Conservation (phyloP, 2,888 invertebrate species). For the Tenthredo mesomela region DNA sequence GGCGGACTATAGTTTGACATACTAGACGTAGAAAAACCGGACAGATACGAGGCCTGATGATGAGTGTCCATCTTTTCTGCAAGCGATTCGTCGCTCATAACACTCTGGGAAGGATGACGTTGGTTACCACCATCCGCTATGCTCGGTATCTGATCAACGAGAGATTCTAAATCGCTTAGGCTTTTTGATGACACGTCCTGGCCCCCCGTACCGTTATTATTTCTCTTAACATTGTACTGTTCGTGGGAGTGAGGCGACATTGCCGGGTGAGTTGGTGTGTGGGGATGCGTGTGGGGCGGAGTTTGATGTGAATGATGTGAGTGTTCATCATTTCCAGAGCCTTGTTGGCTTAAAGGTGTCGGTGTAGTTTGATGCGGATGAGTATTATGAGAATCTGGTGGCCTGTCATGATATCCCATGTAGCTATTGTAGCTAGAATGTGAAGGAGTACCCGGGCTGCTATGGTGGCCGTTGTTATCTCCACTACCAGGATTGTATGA, state of each 20-base stretch:
- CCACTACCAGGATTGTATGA: constrained; percentile 78
- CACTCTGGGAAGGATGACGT: constrained; percentile 68
- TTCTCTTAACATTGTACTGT: constrained; percentile 73
- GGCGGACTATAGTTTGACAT: constrained; percentile 74
- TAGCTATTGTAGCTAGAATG: constrained; percentile 72
- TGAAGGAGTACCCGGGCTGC: constrained; percentile 71
- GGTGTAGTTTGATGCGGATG: constrained; percentile 73
- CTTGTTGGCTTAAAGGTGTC: constrained; percentile 71
- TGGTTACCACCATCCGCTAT: constrained; percentile 85
- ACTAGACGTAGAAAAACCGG: constrained; percentile 64
- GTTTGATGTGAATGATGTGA: constrained; percentile 75
- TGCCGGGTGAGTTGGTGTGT: constrained; percentile 73
- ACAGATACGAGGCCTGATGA: constrained; percentile 67
- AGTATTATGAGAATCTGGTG: constrained; percentile 63
- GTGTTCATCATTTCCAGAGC: constrained; percentile 68
- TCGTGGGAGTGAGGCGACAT: constrained; percentile 76
- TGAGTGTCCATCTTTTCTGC: constrained; percentile 72
- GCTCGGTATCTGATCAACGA: constrained; percentile 95
- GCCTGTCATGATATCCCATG: constrained; percentile 72
- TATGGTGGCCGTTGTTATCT: constrained; percentile 67
- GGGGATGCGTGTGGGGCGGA: constrained; percentile 73
- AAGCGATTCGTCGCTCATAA: constrained; percentile 70
- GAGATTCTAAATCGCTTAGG: constrained; percentile 91
- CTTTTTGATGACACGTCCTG: constrained; percentile 93
- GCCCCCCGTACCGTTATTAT: constrained; percentile 60